phyloP scores from a whole-genome alignment of 1,140 invertebrate species.

The Bombus turneri region DNA sequence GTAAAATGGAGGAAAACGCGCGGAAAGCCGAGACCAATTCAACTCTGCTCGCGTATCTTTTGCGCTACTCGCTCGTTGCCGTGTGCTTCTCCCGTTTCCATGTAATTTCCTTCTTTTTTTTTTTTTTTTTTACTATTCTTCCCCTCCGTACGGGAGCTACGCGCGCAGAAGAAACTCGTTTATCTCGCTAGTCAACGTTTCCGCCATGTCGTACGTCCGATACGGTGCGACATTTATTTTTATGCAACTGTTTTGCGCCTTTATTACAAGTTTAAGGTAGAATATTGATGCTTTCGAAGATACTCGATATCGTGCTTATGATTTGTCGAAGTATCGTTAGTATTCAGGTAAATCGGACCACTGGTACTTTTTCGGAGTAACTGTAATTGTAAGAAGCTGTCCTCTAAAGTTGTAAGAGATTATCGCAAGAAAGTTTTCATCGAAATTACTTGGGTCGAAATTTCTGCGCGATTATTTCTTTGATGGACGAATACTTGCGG shows the following conservation, averaged over 20 bases:
- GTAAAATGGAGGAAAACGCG: constrained; percentile 54
- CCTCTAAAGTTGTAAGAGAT: too few relatives aligned
- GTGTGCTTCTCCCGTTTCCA: neutral
- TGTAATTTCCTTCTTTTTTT: neutral
- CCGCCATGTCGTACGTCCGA: neutral
- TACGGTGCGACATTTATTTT: neutral
- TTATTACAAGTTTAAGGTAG: neutral
- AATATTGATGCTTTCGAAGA: rapidly evolving
- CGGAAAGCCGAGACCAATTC: constrained; percentile 54
- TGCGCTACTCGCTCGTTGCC: constrained; percentile 7
- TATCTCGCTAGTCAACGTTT: neutral
- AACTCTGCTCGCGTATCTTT: constrained; percentile 54
- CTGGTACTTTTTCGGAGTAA: constrained; percentile 80
- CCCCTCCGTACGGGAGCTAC: neutral
- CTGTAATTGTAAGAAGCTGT: too few relatives aligned
- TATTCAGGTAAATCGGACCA: constrained; percentile 84
- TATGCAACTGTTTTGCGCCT: neutral
- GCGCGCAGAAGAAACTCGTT: constrained; percentile 1
- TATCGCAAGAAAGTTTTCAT: too few relatives aligned
- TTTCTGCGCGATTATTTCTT: too few relatives aligned
- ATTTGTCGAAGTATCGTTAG: neutral
- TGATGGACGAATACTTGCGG: too few relatives aligned
- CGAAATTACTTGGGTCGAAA: too few relatives aligned
- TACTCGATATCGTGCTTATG: neutral
- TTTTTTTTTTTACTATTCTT: neutral